Evolutionary conservation across 2,113 vertebrate genomes (phyloP).

Genomic region (Microtus montanus): DNA sequence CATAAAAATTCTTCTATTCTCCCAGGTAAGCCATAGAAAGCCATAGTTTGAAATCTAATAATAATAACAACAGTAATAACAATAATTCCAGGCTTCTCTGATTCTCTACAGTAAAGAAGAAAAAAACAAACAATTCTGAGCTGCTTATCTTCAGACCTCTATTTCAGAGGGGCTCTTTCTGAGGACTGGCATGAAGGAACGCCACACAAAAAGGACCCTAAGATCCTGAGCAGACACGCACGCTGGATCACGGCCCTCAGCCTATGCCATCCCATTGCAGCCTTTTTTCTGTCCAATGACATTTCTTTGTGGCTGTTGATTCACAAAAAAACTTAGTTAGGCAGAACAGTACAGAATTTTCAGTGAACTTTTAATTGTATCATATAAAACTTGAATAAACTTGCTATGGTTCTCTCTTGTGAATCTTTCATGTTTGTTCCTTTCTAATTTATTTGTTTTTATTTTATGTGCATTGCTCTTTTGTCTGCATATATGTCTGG

Average conservation of each 20-base stretch:
- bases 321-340: not conserved
- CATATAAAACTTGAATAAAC: not conserved
- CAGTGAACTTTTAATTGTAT: not conserved
- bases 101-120: not conserved
- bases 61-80: too few species aligned
- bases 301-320: not conserved
- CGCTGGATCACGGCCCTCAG: not conserved
- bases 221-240: not conserved
- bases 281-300: too few species aligned
- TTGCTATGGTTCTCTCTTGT: not conserved
- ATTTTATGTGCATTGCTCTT: too few species aligned
- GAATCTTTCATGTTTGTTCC: not conserved
- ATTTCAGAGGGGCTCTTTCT: not conserved
- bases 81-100: not conserved
- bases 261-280: not conserved
- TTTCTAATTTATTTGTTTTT: not conserved
- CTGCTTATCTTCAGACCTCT: not conserved
- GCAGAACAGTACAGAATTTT: not conserved
- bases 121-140: not conserved
- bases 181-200: not conserved
- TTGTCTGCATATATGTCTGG: too few species aligned
- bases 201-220: not conserved
- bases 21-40: not conserved
- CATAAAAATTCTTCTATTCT: not conserved
- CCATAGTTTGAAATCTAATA: not conserved